These are phyloP conservation scores for Stercorarius parasiticus DNA, from an alignment of 2,113 vertebrate species.

Conservation along the genomic window DNA sequence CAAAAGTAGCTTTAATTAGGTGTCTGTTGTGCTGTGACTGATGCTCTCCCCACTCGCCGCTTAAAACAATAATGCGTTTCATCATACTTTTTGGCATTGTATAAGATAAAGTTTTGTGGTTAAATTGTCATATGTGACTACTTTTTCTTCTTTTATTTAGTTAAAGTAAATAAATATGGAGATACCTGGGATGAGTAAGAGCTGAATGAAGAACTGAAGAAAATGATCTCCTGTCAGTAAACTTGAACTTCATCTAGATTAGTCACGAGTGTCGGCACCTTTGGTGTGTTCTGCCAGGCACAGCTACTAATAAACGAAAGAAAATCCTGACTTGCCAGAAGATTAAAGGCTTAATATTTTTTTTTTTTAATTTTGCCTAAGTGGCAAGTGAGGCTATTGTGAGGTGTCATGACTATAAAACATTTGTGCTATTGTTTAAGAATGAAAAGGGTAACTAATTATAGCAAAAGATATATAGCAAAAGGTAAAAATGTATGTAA, in stretches of 20 bases:
- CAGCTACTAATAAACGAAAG: slow-evolving; percentile 7
- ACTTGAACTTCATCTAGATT: slow-evolving; percentile 49
- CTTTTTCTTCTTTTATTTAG: slow-evolving; percentile 58
- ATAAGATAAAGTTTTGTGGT: background rate
- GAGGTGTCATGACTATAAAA: background rate
- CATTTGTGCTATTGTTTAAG: slow-evolving; percentile 20
- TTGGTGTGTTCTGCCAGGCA: background rate
- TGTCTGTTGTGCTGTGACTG: background rate
- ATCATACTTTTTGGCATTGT: background rate
- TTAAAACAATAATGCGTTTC: background rate
- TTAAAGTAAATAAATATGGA: slow-evolving; percentile 86
- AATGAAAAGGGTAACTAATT: background rate
- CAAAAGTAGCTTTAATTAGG: background rate
- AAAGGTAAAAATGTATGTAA: background rate
- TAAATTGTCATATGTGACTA: background rate
- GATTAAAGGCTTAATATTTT: slow-evolving; percentile 9
- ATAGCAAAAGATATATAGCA: background rate
- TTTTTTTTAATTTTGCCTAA: slow-evolving; percentile 5
- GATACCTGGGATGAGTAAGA: slow-evolving; percentile 86
- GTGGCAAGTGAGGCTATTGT: background rate
- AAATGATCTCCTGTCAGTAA: background rate
- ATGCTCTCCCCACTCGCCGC: background rate
- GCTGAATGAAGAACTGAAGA: slow-evolving; percentile 48
- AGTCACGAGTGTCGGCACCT: slow-evolving; percentile 15
- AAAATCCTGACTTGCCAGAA: slow-evolving; percentile 30